Conservation (phyloP, 2,797 vertebrate species). For the Chromis chromis region DNA sequence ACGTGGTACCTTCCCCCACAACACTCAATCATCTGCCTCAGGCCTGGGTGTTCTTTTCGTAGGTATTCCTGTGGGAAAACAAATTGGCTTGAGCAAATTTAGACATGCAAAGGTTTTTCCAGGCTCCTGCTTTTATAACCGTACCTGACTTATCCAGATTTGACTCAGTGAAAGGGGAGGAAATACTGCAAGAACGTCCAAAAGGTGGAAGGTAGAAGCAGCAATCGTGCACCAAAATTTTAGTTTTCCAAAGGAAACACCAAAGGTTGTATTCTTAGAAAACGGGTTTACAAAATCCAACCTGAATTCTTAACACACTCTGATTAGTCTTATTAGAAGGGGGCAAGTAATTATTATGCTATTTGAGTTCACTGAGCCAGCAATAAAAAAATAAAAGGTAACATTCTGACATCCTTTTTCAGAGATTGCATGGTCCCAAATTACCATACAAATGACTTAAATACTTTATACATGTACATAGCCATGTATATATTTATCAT, state of each 20-base stretch:
- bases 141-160: not conserved
- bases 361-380: too few species aligned
- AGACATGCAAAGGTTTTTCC: not conserved
- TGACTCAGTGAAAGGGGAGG: not conserved
- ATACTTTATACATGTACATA: too few species aligned
- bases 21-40: constrained; percentile 72
- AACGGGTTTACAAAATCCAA: not conserved
- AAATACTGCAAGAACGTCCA: not conserved
- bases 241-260: not conserved
- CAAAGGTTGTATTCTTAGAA: not conserved
- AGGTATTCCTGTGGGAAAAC: constrained; percentile 74
- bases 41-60: constrained; percentile 61
- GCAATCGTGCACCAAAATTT: not conserved
- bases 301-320: too few species aligned
- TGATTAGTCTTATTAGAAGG: too few species aligned
- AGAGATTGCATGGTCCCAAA: too few species aligned
- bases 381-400: too few species aligned
- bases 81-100: not conserved
- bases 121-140: not conserved
- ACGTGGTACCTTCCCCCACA: constrained; percentile 80
- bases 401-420: too few species aligned
- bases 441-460: too few species aligned
- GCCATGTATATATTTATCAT: too few species aligned
- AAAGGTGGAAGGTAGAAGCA: not conserved
- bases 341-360: too few species aligned